These are phyloP conservation scores for Sander lucioperca DNA, from an alignment of 2,113 vertebrate genomes.

Conservation along the genomic window DNA sequence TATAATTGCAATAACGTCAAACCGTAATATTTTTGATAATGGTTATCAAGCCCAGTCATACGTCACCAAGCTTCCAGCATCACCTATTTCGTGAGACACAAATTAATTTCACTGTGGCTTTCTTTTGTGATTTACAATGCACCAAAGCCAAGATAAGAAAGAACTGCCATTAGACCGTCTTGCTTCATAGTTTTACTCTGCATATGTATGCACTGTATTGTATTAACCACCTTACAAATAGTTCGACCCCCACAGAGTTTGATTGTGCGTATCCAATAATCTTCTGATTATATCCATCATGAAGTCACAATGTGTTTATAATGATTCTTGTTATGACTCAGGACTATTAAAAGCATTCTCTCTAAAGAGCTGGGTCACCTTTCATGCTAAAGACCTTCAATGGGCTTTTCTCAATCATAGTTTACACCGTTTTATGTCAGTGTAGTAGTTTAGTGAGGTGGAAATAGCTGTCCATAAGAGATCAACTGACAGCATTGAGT, in stretches of 20 bases:
- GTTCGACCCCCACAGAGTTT: not conserved
- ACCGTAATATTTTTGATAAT: no score
- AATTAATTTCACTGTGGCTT: not conserved
- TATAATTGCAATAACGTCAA: no score
- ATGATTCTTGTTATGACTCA: slow-evolving; percentile 3
- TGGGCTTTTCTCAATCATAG: not conserved
- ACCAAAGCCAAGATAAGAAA: no score
- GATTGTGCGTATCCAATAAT: not conserved
- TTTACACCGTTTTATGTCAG: not conserved
- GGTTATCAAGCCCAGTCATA: no score
- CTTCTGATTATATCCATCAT: not conserved
- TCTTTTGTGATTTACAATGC: not conserved
- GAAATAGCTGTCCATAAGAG: slow-evolving; percentile 30
- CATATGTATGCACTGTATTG: not conserved
- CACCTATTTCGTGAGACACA: not conserved
- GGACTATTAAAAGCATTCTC: not conserved
- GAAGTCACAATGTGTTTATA: not conserved
- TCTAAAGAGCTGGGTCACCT: not conserved
- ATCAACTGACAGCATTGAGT: slow-evolving; percentile 2
- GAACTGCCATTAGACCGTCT: not conserved
- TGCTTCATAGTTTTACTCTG: not conserved
- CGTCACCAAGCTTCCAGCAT: no score
- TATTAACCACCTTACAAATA: not conserved
- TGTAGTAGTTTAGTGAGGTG: not conserved
- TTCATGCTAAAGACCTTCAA: not conserved